Percentiles rank a stretch among this genome's conserved stretches.
Conservation (phyloP, 2,888 invertebrate species). For the Itoplectis maculator region DNA sequence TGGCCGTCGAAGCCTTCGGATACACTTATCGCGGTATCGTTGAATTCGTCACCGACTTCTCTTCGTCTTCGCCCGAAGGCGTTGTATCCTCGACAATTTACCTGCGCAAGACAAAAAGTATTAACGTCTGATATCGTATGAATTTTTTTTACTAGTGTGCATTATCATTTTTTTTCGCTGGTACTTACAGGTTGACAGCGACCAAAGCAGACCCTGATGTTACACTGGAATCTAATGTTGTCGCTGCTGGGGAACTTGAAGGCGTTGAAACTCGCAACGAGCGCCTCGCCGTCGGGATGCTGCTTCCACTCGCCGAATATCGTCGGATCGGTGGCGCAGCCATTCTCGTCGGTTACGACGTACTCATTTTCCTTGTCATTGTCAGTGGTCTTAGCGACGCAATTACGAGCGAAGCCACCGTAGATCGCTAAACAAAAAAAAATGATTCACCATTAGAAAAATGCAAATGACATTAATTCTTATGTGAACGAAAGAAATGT, state of each 20-base stretch:
- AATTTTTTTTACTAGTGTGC: constrained; percentile 10
- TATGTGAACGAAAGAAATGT: background rate
- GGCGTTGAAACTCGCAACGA: constrained; percentile 95
- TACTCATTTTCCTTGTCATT: constrained; percentile 95
- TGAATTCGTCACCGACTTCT: constrained; percentile 86
- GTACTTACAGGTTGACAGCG: constrained; percentile 95
- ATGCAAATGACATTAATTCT: background rate
- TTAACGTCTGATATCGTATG: background rate
- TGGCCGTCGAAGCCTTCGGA: constrained; percentile 89
- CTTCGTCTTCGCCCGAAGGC: constrained; percentile 94
- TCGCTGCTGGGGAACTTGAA: constrained; percentile 98
- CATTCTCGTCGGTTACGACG: constrained; percentile 96
- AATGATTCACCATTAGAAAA: constrained; percentile 10
- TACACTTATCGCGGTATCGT: constrained; percentile 87
- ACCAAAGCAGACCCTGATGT: constrained; percentile 97
- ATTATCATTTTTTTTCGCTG: constrained; percentile 1
- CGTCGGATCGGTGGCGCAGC: constrained; percentile 96
- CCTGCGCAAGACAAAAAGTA: constrained; percentile 85
- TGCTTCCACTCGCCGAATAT: constrained; percentile 98
- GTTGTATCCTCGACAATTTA: constrained; percentile 96
- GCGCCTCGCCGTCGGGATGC: constrained; percentile 93
- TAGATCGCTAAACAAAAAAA: constrained; percentile 89
- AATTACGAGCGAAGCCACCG: constrained; percentile 96
- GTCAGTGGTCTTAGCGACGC: constrained; percentile 96
- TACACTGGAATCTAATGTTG: constrained; percentile 97